A percentile compares a stretch with the other conserved stretches of the same genome.
These are phyloP conservation scores for Catagonus wagneri DNA, from an alignment of 2,113 vertebrate species.

Conservation along the genomic window DNA sequence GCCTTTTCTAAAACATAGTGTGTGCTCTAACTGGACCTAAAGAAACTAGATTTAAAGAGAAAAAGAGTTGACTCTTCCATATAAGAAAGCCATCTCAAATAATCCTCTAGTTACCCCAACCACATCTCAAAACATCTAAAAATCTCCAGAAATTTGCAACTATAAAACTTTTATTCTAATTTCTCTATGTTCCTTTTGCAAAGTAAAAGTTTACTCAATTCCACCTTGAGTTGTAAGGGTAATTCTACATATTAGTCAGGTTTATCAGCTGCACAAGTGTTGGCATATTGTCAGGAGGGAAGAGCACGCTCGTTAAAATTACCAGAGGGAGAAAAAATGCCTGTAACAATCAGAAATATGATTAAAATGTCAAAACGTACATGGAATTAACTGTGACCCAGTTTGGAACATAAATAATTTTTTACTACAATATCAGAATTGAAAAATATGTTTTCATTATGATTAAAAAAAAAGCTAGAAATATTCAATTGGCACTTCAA, in stretches of 20 bases:
- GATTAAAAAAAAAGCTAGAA: background rate
- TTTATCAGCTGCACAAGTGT: background rate
- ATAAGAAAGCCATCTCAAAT: background rate
- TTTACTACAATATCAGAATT: constrained; percentile 43
- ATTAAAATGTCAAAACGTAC: constrained; percentile 53
- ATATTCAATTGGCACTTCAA: constrained; percentile 46
- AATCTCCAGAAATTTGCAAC: background rate
- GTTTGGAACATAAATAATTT: constrained; percentile 57
- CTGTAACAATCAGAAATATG: constrained; percentile 55
- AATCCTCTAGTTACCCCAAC: background rate
- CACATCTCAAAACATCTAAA: background rate
- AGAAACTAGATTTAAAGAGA: background rate
- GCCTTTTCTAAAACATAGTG: background rate
- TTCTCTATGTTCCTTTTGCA: background rate
- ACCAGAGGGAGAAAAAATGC: constrained; percentile 38
- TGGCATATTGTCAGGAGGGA: constrained; percentile 3
- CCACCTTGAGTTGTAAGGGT: background rate
- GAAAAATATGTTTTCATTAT: constrained; percentile 64
- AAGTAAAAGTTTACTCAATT: background rate
- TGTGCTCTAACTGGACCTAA: background rate
- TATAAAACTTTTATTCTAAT: background rate
- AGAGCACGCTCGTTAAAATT: constrained; percentile 3
- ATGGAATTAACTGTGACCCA: constrained; percentile 60
- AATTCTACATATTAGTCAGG: constrained; percentile 33
- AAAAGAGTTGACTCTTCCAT: background rate